phyloP scores from a whole-genome alignment of 2,888 invertebrate genomes.

The Anticlea derivata region DNA sequence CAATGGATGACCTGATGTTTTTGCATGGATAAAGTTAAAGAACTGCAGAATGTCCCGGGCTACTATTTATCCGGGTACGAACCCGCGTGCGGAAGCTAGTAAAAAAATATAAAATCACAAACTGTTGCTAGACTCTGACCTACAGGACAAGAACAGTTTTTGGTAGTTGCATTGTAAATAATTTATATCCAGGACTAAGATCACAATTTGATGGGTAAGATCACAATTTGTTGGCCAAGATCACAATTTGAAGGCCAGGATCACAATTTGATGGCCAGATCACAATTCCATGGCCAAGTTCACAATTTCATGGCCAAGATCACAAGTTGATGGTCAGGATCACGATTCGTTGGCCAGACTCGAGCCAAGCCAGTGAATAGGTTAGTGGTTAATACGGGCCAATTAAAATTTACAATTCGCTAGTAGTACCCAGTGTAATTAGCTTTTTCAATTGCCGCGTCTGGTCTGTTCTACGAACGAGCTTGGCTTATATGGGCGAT shows the following conservation, averaged over 20 bases:
- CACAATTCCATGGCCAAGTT: background rate
- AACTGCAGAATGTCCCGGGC: no score
- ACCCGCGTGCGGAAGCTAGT: no score
- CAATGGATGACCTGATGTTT: no score
- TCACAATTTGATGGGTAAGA: background rate
- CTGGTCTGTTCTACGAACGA: conserved; percentile 56
- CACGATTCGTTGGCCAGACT: conserved; percentile 26
- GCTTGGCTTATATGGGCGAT: conserved; percentile 62
- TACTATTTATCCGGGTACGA: no score
- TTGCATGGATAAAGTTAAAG: no score
- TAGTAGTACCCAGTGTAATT: conserved; percentile 54
- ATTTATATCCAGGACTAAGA: background rate
- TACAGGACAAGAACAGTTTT: no score
- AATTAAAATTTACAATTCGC: conserved; percentile 71
- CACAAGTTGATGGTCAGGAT: background rate
- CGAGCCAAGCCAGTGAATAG: conserved; percentile 22
- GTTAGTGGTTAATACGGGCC: conserved; percentile 66
- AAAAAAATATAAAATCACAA: no score
- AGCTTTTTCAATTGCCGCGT: conserved; percentile 67
- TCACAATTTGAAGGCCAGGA: background rate
- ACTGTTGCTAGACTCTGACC: no score
- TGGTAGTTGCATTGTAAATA: no score
- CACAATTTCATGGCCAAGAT: conserved; percentile 18
- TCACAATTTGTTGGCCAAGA: conserved; percentile 21
- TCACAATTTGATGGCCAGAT: conserved; percentile 23